A percentile compares a stretch with the other conserved stretches of the same genome.
Conservation (phyloP, 2,888 invertebrate species). For the Macrosoma leucophasiata region DNA sequence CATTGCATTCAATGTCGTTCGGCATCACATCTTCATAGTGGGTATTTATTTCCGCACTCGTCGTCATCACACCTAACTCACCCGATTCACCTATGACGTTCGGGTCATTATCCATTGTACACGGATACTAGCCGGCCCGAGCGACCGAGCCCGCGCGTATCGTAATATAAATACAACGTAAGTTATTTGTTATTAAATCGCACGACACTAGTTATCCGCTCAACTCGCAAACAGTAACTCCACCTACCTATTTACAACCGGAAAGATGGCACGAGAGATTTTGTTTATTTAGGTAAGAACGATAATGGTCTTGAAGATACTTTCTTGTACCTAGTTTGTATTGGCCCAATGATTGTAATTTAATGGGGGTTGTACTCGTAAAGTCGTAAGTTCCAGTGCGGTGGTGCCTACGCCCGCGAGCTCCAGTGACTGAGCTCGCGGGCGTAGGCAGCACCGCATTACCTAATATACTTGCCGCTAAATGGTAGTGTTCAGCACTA, state of each 20-base stretch:
- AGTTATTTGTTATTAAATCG: neutral
- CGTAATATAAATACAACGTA: neutral
- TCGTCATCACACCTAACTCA: neutral
- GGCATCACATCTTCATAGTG: neutral
- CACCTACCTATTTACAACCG: slow-evolving; percentile 6
- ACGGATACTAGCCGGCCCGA: neutral
- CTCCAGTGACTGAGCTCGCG: too few relatives aligned
- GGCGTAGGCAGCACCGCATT: too few relatives aligned
- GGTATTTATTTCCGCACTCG: too few relatives aligned
- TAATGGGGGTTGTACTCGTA: too few relatives aligned
- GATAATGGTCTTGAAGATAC: too few relatives aligned
- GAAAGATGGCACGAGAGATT: slow-evolving; percentile 9
- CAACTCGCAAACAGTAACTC: slow-evolving; percentile 4
- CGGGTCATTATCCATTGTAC: neutral
- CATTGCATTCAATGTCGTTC: neutral
- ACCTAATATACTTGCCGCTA: too few relatives aligned
- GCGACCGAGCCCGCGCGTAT: neutral
- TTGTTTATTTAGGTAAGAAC: slow-evolving; percentile 13
- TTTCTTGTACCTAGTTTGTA: too few relatives aligned
- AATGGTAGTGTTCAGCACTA: too few relatives aligned
- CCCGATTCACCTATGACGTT: neutral
- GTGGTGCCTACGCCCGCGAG: too few relatives aligned
- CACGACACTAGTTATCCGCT: neutral
- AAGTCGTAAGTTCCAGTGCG: too few relatives aligned
- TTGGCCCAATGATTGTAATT: too few relatives aligned